Base-by-base conservation (phyloP, 2,113 vertebrate genomes). In the Zapus hudsonius region DNA sequence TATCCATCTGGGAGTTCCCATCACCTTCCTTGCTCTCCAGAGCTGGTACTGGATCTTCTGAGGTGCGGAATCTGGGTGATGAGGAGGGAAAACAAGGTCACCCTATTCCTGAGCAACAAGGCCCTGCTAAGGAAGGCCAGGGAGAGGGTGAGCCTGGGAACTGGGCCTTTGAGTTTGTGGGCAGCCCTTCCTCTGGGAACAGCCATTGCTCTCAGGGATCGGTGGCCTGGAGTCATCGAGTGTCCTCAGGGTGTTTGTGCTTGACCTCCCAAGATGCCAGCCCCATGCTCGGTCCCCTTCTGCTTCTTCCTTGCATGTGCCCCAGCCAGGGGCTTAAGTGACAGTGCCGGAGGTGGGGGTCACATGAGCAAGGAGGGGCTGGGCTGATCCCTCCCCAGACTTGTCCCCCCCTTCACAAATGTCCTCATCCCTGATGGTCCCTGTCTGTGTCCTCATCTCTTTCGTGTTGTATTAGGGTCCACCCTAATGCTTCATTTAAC, bases 381-480 rank as follows among this genome's bases (percentile, higher is more conserved):
- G 2, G 36, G 59, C 59, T 16, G 67, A 20, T 47, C 22, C 63
- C 52, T 52, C 52, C 52, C 16, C 52, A 52, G 52, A 15, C 52
- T 52, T 47, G 47, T 8, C 47, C 52, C 52, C 52, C 52, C 52
- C 52, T 59, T 40, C 47, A 15, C 36, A 40, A 36, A 38, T 70
- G 42, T 25, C 33, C 22, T n/a, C 64, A 23, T 2, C 5, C 27
- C 0, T 0, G 20, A 3, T 15, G 12, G 25, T 3, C 13, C 0
- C 0, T 36, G 12, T 12, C 5, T 15, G 12, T 12, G 64, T 36
- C 59, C 66, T 38, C 0, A 9, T 19, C 40, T 33, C 42, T 57
- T 40, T 40, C 64, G 29, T 0, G 12, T 15, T 10, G 64, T 57
- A 3, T 10, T 7, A 36, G 66, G 4, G 12, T 17, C 19, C 33